phyloP scores from a whole-genome alignment of 2,113 vertebrate species.

The Grammomys dolichurus region DNA sequence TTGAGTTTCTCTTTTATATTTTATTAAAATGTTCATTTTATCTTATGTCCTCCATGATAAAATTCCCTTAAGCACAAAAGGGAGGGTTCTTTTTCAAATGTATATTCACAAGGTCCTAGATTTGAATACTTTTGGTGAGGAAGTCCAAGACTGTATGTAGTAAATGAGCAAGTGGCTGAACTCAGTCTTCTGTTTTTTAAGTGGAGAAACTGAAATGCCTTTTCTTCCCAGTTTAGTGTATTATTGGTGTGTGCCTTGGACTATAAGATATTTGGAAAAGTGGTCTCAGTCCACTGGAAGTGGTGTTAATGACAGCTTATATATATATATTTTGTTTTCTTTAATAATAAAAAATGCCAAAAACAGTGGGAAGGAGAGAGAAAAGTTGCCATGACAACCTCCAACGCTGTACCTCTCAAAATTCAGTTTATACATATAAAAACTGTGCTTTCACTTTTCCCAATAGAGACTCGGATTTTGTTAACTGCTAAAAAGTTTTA shows the following conservation, averaged over 20 bases:
- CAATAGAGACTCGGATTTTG: slow-evolving; percentile 62
- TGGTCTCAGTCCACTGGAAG: slow-evolving; percentile 37
- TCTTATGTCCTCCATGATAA: not conserved
- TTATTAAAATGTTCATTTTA: not conserved
- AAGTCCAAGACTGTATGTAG: not conserved
- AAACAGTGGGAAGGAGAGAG: slow-evolving; percentile 87
- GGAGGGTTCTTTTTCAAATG: not conserved
- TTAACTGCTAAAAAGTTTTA: slow-evolving; percentile 69
- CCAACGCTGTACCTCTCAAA: slow-evolving; percentile 83
- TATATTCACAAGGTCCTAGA: not conserved
- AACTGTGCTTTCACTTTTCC: slow-evolving; percentile 77
- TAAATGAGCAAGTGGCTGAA: not conserved
- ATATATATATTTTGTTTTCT: slow-evolving; percentile 72
- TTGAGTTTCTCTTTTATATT: not conserved
- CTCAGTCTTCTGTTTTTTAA: not conserved
- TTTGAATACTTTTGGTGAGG: not conserved
- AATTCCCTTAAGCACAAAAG: not conserved
- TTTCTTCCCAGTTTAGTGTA: not conserved
- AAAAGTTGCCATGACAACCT: slow-evolving; percentile 87
- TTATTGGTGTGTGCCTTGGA: not conserved
- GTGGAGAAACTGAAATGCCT: not conserved
- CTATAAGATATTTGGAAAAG: slow-evolving; percentile 39
- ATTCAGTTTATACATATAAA: slow-evolving; percentile 81
- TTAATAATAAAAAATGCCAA: slow-evolving; percentile 80
- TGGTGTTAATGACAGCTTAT: slow-evolving; percentile 66